These are phyloP conservation scores for Zonotrichia albicollis DNA, from an alignment of 2,797 vertebrate species.

Conservation along the genomic window DNA sequence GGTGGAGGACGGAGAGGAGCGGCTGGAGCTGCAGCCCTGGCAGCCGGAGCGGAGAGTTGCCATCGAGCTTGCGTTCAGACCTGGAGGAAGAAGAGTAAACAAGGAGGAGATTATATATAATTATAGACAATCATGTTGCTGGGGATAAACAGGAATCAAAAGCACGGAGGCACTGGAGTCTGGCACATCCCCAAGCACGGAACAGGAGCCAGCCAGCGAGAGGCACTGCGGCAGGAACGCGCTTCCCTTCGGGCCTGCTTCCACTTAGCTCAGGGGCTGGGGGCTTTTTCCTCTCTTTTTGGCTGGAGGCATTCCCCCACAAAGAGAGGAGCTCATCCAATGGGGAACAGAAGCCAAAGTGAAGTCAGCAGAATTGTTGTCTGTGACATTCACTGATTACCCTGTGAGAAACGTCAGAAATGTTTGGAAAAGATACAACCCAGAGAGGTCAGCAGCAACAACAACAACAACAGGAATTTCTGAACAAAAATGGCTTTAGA, in stretches of 20 bases:
- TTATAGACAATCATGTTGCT: conserved; percentile 75
- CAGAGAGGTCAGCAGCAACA: conserved; percentile 42
- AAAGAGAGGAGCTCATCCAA: conserved; percentile 38
- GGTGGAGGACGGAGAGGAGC: conserved; percentile 41
- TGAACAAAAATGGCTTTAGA: conserved; percentile 26
- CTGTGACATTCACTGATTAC: conserved; percentile 25
- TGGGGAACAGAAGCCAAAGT: conserved; percentile 55
- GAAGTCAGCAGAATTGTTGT: conserved; percentile 60
- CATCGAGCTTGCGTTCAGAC: conserved; percentile 53
- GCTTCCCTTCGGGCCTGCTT: conserved; percentile 51
- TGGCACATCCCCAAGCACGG: conserved; percentile 67
- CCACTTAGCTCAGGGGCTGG: conserved; percentile 45
- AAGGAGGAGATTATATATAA: conserved; percentile 77
- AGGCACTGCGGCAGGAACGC: conserved; percentile 9
- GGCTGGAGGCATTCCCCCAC: conserved; percentile 34
- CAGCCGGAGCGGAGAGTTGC: conserved; percentile 40
- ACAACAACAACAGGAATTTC: not conserved
- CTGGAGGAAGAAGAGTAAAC: conserved; percentile 73
- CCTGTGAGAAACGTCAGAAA: conserved; percentile 24
- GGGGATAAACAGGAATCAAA: conserved; percentile 76
- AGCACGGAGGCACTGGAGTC: conserved; percentile 68
- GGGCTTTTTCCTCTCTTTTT: not conserved
- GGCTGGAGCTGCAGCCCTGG: not conserved
- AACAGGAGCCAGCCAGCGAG: conserved; percentile 44
- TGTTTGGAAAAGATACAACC: conserved; percentile 1